Evolutionary conservation across 2,113 vertebrate genomes (phyloP).

Genomic region (Cebus imitator): DNA sequence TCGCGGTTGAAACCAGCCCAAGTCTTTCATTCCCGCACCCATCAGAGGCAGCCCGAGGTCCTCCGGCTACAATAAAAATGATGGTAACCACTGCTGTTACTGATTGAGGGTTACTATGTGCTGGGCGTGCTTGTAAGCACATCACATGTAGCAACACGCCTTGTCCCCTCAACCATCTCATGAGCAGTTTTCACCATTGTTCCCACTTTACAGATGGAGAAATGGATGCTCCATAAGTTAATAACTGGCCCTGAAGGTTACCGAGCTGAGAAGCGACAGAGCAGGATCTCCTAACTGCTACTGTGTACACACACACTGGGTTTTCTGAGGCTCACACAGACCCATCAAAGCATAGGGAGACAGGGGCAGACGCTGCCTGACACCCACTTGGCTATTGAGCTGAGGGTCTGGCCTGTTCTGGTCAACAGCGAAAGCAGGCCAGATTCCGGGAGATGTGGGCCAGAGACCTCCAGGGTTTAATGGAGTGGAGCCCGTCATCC

Average conservation of each 20-base stretch:
- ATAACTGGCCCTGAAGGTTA: background rate
- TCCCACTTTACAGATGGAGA: background rate
- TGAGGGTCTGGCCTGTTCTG: background rate
- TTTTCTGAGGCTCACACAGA: background rate
- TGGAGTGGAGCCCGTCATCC: background rate
- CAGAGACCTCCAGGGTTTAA: background rate
- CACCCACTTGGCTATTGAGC: background rate
- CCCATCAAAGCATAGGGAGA: no score
- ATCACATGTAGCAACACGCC: fast-evolving
- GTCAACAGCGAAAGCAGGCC: background rate
- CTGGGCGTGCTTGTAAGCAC: background rate
- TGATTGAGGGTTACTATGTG: background rate
- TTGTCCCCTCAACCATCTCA: background rate
- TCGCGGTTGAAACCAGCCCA: background rate
- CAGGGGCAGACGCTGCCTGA: no score
- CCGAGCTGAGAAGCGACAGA: background rate
- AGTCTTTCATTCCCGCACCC: fast-evolving
- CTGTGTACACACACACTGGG: fast-evolving
- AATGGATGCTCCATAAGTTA: background rate
- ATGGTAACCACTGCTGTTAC: background rate
- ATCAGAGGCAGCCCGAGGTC: background rate
- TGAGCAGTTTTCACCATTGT: background rate
- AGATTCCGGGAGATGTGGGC: fast-evolving
- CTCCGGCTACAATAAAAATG: fast-evolving
- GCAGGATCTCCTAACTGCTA: no score